A percentile compares a stretch with the other conserved stretches of the same genome.
These are phyloP conservation scores for Spialia ferax DNA, from an alignment of 2,888 invertebrate genomes.

Conservation along the genomic window DNA sequence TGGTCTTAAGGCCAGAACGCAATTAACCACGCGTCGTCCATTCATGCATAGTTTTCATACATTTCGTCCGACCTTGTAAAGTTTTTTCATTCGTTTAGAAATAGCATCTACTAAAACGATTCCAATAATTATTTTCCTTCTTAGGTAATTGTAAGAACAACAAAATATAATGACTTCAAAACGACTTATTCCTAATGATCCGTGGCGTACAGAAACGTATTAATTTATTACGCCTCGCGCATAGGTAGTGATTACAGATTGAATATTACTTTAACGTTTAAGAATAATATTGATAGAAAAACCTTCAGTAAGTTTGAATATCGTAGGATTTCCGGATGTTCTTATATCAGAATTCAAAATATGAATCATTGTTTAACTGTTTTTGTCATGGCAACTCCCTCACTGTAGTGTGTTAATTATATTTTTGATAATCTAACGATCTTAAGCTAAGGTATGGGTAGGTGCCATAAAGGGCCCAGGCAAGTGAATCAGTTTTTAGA, in stretches of 20 bases:
- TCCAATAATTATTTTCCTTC: neutral
- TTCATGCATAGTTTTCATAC: too few species aligned
- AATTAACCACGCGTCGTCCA: too few species aligned
- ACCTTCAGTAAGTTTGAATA: neutral
- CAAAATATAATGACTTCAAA: slow-evolving; percentile 2
- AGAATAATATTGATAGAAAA: neutral
- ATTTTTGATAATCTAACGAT: slow-evolving; percentile 1
- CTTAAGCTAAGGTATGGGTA: neutral
- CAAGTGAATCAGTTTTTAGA: neutral
- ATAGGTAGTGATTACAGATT: neutral
- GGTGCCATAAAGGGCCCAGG: neutral
- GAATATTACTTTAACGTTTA: slow-evolving; percentile 4
- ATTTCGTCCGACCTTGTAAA: too few species aligned
- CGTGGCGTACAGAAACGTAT: slow-evolving; percentile 17
- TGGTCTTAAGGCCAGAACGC: too few species aligned
- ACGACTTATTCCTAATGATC: slow-evolving; percentile 11
- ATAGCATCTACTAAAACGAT: neutral
- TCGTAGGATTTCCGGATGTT: neutral
- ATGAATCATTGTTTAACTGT: slow-evolving; percentile 24
- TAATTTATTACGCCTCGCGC: neutral
- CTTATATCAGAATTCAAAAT: too few species aligned
- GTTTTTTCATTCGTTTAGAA: too few species aligned
- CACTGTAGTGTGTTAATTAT: neutral
- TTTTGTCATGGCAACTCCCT: slow-evolving; percentile 28
- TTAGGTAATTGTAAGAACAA: neutral